Conservation (phyloP, 2,113 vertebrate genomes). For the Falco punctatus region DNA sequence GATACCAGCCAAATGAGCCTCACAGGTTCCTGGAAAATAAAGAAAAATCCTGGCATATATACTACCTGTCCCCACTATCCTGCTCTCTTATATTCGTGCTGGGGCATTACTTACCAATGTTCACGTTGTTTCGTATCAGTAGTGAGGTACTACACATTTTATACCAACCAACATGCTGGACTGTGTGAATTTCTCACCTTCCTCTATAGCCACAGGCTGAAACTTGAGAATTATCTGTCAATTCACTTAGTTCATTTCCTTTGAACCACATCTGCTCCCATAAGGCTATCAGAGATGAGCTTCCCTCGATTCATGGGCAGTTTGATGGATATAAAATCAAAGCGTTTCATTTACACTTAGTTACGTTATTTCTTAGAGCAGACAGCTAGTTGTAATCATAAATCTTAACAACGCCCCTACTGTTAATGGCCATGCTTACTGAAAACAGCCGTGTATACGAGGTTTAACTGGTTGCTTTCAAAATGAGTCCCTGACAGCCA, state of each 20-base stretch:
- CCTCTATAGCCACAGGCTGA: background rate
- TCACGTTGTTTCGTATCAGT: background rate
- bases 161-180: background rate
- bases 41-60: background rate
- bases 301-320: background rate
- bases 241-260: background rate
- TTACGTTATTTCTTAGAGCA: background rate
- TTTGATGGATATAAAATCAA: background rate
- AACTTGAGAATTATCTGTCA: background rate
- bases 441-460: background rate
- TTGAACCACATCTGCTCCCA: background rate
- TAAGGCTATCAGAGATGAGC: background rate
- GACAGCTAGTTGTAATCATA: background rate
- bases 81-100: background rate
- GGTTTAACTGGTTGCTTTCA: background rate
- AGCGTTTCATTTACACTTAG: background rate
- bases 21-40: background rate
- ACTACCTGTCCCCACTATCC: background rate
- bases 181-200: background rate
- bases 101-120: background rate
- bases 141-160: background rate
- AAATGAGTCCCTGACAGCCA: background rate
- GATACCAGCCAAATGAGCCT: background rate
- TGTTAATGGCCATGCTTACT: background rate
- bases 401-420: background rate